A percentile compares a stretch with the other conserved stretches of the same genome.
Conservation (phyloP, 2,797 vertebrate genomes). For the Sparus aurata region DNA sequence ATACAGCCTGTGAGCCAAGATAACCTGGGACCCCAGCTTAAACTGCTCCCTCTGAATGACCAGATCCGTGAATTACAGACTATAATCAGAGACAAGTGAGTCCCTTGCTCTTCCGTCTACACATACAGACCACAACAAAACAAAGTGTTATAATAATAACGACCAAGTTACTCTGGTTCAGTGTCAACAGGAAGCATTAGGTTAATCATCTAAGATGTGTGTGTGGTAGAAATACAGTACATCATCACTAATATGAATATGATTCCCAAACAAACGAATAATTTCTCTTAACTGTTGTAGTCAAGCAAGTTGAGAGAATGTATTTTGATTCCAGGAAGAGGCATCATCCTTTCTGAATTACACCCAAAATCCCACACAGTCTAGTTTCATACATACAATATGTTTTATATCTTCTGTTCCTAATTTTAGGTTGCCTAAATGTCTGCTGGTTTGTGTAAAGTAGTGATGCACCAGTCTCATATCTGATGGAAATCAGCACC, state of each 20-base stretch:
- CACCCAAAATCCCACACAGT: neutral
- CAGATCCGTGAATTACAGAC: constrained; percentile 96
- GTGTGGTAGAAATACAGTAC: too few species aligned
- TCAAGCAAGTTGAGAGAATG: neutral
- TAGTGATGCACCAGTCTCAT: neutral
- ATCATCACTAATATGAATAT: neutral
- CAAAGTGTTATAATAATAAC: neutral
- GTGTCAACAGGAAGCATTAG: neutral
- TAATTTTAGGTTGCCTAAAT: neutral
- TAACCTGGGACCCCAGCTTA: constrained; percentile 87
- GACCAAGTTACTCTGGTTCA: neutral
- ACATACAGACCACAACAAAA: too few species aligned
- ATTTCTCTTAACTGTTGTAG: neutral
- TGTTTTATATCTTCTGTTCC: neutral
- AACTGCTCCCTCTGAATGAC: constrained; percentile 93
- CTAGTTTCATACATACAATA: neutral
- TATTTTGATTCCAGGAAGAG: neutral
- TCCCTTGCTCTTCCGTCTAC: constrained; percentile 13
- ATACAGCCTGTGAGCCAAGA: constrained; percentile 60
- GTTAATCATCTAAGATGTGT: neutral
- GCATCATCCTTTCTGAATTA: neutral
- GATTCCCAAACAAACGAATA: neutral
- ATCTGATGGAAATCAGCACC: neutral
- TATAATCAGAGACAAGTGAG: constrained; percentile 96
- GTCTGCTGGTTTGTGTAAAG: neutral